A percentile compares a stretch with the other conserved stretches of the same genome.
Evolutionary conservation across 2,797 vertebrate genomes (phyloP).

Genomic region (Neolamprologus multifasciatus): DNA sequence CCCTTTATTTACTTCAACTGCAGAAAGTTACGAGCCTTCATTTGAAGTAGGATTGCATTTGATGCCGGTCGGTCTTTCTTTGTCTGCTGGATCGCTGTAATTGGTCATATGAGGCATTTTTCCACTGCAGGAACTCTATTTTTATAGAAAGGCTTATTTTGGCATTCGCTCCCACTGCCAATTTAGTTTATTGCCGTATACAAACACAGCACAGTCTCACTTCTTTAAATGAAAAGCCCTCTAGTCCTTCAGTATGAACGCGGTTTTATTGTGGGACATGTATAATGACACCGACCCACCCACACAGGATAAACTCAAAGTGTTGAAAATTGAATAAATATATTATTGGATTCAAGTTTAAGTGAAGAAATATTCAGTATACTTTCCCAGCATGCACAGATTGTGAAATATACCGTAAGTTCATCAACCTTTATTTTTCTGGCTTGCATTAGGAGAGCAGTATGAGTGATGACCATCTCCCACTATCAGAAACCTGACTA

Average conservation of each 20-base stretch:
- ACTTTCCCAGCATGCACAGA: rapidly evolving
- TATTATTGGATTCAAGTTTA: background rate
- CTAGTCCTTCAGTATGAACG: background rate
- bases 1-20: background rate
- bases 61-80: background rate
- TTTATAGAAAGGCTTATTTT: background rate
- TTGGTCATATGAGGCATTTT: background rate
- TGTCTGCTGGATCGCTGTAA: background rate
- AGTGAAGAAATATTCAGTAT: background rate
- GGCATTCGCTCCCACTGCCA: background rate
- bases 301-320: background rate
- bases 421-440: background rate
- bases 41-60: background rate
- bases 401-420: background rate
- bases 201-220: background rate
- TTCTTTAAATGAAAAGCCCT: background rate
- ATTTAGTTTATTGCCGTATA: background rate
- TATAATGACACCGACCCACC: background rate
- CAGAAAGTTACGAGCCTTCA: background rate
- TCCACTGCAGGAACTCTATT: background rate
- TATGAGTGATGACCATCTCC: background rate
- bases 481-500: background rate
- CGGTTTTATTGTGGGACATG: background rate
- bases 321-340: background rate
- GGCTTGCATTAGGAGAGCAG: background rate